Conservation (phyloP, 2,113 vertebrate species). For the Myodes glareolus region DNA sequence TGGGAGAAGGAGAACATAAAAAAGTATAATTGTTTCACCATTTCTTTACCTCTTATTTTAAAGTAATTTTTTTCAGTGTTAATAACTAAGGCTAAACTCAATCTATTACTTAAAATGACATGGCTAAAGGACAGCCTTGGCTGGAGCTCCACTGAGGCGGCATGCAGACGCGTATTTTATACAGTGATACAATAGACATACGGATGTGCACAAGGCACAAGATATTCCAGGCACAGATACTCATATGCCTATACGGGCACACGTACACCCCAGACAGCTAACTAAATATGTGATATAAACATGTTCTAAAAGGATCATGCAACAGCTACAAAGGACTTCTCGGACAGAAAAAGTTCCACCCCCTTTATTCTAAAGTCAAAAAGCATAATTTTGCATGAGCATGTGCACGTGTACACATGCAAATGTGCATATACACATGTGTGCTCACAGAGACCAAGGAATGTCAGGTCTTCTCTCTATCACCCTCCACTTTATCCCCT, state of each 20-base stretch:
- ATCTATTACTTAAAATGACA: conserved; percentile 14
- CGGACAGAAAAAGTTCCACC: not conserved
- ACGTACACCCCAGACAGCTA: not conserved
- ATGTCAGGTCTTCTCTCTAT: not conserved
- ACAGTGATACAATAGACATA: not conserved
- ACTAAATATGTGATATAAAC: not conserved
- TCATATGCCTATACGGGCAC: not conserved
- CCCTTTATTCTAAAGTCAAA: not conserved
- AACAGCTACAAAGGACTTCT: not conserved
- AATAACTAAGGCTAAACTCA: not conserved
- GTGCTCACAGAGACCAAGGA: not conserved
- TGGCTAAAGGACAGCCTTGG: not conserved
- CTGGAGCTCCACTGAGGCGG: not conserved
- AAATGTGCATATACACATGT: not conserved
- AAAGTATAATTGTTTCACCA: not conserved
- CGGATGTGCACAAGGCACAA: not conserved
- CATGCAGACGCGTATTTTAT: not conserved
- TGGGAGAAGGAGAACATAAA: not conserved
- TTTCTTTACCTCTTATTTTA: not conserved
- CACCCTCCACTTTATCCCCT: no score
- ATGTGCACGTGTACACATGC: no score
- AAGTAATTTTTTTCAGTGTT: not conserved
- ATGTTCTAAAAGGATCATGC: conserved; percentile 5
- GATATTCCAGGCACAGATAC: not conserved
- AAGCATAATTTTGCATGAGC: not conserved